Conservation (phyloP, 2,797 vertebrate genomes). For the Cercopithecus mitis region DNA sequence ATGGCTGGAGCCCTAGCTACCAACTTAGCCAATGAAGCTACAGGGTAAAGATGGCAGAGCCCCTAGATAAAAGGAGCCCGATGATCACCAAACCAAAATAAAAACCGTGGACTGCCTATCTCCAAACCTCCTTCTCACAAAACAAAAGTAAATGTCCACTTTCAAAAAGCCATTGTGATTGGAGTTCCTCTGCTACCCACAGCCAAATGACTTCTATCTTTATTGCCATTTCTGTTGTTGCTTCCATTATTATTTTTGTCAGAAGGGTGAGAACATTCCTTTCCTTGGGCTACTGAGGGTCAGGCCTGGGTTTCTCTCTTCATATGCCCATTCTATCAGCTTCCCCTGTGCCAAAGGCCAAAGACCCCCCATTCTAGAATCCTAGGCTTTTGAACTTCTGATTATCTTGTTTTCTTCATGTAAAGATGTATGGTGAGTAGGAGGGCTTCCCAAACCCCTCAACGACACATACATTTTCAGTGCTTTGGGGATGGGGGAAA, state of each 20-base stretch:
- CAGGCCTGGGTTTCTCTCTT: not conserved
- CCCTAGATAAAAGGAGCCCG: not conserved
- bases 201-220: not conserved
- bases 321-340: no score
- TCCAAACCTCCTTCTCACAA: not conserved
- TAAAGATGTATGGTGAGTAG: not conserved
- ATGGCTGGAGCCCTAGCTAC: not conserved
- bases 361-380: not conserved
- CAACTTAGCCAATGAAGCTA: not conserved
- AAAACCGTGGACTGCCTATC: not conserved
- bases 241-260: not conserved
- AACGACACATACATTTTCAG: no score
- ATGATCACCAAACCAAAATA: not conserved
- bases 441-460: not conserved
- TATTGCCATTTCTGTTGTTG: no score
- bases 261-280: not conserved
- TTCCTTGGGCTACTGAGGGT: not conserved
- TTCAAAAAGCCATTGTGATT: not conserved
- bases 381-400: not conserved
- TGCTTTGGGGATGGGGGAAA: not conserved
- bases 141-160: not conserved
- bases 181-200: not conserved
- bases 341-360: not conserved
- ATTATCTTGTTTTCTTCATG: not conserved
- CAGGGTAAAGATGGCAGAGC: not conserved